Base-by-base conservation (phyloP, 2,797 vertebrate genomes). In the Lerista edwardsae region DNA sequence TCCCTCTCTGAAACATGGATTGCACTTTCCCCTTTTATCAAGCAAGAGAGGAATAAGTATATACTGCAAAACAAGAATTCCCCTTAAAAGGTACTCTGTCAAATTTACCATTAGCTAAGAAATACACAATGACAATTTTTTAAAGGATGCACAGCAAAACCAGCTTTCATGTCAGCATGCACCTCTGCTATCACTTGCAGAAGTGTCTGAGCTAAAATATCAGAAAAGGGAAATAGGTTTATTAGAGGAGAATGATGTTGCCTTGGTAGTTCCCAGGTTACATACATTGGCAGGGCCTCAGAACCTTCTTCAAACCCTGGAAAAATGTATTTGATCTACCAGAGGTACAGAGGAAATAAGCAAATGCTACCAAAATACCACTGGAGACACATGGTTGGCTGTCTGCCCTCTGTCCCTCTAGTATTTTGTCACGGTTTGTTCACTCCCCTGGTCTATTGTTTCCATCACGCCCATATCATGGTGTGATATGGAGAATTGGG, bases 1-100 rank as follows among this genome's bases (percentile, higher is more conserved):
- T 93, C 91, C 94, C 95, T 90, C 92, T 94, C 90, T 86, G 91
- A 95, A 96, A 96, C 85, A 87, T 90, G 86, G 91, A 91, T 91
- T 95, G 91, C 41, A 84, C 81, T 92, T 94, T 94, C 94, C 90
- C 91, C 93, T 91, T 94, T 92, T 86, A 94, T 91, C 92, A 91
- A 91, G 88, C 90, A 93, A 91, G 87, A 90, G 85, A 90, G 93
- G 41, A 90, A 92, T 34, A 90, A 86, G 62, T 55, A 88, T 81
- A 93, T 65, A 82, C 36, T 91, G 92, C 92, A 94, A 95, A 94
- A 91, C 88, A 92, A 92, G 82, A 90, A 86, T 80, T 88, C 85
- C 80, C 91, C 82, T 84, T 84, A 92, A 84, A 91, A 69, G 89
- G 71, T 88, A 83, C 72, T 87, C 19, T 71, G 17, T 89, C 80